A percentile compares a stretch with the other conserved stretches of the same genome.
These are phyloP conservation scores for Chloroceryle inda DNA, from an alignment of 2,797 vertebrate genomes.

Conservation along the genomic window DNA sequence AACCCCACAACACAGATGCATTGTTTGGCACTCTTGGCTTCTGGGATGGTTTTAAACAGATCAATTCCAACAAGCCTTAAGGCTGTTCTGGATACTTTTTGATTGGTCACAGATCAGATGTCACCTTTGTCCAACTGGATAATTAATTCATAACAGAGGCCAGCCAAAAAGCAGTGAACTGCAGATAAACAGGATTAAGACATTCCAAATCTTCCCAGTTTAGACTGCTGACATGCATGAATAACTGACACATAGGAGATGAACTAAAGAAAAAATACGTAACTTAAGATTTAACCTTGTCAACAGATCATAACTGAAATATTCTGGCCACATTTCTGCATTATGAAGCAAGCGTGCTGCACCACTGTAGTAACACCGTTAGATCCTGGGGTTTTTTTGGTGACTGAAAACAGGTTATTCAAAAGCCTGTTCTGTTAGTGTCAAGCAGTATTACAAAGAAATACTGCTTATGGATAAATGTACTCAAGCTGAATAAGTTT, in stretches of 20 bases:
- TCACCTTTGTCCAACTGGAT: not conserved
- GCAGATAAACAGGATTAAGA: not conserved
- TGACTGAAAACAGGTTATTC: not conserved
- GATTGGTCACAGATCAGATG: not conserved
- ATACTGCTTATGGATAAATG: not conserved
- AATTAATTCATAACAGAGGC: not conserved
- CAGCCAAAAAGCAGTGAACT: not conserved
- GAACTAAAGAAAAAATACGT: not conserved
- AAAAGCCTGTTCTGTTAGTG: not conserved
- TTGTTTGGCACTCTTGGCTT: not conserved
- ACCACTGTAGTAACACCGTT: not conserved
- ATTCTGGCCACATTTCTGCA: not conserved
- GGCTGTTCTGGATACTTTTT: not conserved
- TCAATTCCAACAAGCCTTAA: not conserved
- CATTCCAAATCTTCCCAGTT: not conserved
- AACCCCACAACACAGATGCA: not conserved
- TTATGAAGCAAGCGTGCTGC: not conserved
- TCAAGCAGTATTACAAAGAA: not conserved
- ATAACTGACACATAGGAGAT: not conserved
- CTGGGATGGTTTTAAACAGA: not conserved
- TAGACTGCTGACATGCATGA: not conserved
- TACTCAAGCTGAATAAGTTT: not conserved
- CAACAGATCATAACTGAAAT: not conserved
- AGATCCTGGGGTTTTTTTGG: fast-evolving
- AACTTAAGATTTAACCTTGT: not conserved